Evolutionary conservation across 2,113 vertebrate species (phyloP).

Genomic region (Calidris pugnax): DNA sequence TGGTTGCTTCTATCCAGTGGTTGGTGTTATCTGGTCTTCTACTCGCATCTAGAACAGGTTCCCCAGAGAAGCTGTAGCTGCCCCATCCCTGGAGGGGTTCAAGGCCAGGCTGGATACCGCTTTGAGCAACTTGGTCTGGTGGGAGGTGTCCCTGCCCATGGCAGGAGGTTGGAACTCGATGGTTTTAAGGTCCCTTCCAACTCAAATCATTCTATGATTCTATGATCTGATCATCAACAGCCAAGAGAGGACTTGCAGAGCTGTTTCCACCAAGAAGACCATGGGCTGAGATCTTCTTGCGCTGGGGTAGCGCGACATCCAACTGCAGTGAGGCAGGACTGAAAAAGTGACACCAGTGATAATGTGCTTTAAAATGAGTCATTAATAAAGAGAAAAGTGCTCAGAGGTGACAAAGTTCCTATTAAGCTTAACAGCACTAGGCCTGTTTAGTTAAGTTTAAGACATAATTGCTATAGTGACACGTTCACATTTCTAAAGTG

Average conservation of each 20-base stretch:
- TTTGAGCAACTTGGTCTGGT: too few relatives aligned
- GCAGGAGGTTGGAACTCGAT: too few relatives aligned
- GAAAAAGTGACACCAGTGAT: neutral
- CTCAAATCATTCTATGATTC: too few relatives aligned
- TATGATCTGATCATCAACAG: neutral
- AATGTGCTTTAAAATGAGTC: neutral
- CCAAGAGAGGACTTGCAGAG: neutral
- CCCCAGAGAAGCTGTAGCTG: too few relatives aligned
- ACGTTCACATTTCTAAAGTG: neutral
- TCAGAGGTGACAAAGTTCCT: neutral
- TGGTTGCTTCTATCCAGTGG: neutral
- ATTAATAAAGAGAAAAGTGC: constrained; percentile 11
- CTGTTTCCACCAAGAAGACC: neutral
- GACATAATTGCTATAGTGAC: constrained; percentile 45
- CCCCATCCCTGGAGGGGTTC: too few relatives aligned
- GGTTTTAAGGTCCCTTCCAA: too few relatives aligned
- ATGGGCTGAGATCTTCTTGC: neutral
- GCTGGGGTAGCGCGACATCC: neutral
- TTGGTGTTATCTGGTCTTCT: neutral
- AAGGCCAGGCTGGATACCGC: too few relatives aligned
- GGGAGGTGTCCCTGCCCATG: too few relatives aligned
- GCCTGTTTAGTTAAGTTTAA: constrained; percentile 15
- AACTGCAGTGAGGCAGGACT: neutral
- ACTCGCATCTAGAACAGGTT: too few relatives aligned
- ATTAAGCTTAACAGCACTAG: neutral